Base-by-base conservation (phyloP, 2,888 invertebrate species). In the Cabera pusaria region DNA sequence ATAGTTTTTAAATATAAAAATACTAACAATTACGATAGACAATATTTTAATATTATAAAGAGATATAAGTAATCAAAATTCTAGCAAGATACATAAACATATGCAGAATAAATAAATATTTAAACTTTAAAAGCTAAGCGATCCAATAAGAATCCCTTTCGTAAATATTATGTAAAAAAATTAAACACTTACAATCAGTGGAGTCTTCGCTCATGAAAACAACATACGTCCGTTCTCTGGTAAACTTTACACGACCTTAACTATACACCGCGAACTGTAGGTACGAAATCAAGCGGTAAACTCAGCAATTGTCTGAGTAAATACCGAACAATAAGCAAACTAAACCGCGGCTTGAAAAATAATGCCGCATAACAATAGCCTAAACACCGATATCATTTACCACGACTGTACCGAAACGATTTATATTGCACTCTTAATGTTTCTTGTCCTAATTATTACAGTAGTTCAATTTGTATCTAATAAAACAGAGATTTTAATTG, bases 401-500 rank as follows among this genome's bases (percentile, higher is more conserved):
- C 25, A 42, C 49, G 45, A 23, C 42, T 31, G 35, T 34, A 39
- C 34, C 16, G 14, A 29, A 37, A 25, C 36, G 42, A 53, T 34
- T 34, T 8, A 33, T 28, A 29, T 8, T 19, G 31, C 20, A 20
- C 12, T 16, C 37, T 16, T 28, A 40, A 28, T 28, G 39, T 56
- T 46, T 52, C 49, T 49, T 49, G 46, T 43, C 21, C 28, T 26
- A 32, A 36, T 46, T 48, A 32, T 31, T 43, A 23, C 39, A 26
- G 22, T 38, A 43, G 36, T 44, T 28, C 27, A 27, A 25, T 44
- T 48, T 49, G 34, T 43, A 43, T 31, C 32, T 35, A 37, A 41
- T 44, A 37, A 39, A 50, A 42, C 48, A 49, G 49, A 49, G 28
- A 52, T 56, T 26, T 43, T 44, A 44, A 44, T 60, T 49, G 51